These are phyloP conservation scores for Actinemys pallida DNA, from an alignment of 2,113 vertebrate genomes.

Conservation along the genomic window DNA sequence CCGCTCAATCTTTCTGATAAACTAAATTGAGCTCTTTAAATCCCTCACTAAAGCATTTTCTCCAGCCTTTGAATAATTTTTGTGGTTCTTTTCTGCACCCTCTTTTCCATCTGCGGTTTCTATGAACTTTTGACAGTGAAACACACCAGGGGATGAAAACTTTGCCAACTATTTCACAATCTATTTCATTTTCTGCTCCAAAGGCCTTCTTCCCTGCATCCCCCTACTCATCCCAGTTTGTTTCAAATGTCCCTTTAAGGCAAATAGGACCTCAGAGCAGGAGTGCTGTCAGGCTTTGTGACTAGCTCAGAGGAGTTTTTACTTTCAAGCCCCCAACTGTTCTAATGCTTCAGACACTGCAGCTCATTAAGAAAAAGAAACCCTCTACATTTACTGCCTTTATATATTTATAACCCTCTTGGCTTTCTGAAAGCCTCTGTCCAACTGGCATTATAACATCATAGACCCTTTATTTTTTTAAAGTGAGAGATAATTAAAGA, in stretches of 20 bases:
- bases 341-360: constrained; percentile 48
- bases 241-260: background rate
- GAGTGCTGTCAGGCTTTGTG: background rate
- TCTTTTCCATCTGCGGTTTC: background rate
- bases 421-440: background rate
- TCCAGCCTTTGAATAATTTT: constrained; percentile 27
- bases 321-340: constrained; percentile 7
- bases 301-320: background rate
- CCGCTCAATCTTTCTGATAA: constrained; percentile 68
- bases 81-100: background rate
- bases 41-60: background rate
- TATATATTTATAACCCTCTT: constrained; percentile 31
- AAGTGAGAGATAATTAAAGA: constrained; percentile 45
- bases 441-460: background rate
- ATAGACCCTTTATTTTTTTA: constrained; percentile 23
- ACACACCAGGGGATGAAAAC: background rate
- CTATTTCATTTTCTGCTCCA: background rate
- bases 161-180: background rate
- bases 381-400: constrained; percentile 28
- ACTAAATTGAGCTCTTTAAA: constrained; percentile 52
- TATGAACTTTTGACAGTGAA: background rate
- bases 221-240: background rate
- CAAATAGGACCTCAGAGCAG: background rate
- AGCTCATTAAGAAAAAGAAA: constrained; percentile 69
- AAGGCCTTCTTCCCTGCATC: background rate